These are phyloP conservation scores for Toxotes lorentzi DNA, from an alignment of 2,797 vertebrate species.

Conservation along the genomic window DNA sequence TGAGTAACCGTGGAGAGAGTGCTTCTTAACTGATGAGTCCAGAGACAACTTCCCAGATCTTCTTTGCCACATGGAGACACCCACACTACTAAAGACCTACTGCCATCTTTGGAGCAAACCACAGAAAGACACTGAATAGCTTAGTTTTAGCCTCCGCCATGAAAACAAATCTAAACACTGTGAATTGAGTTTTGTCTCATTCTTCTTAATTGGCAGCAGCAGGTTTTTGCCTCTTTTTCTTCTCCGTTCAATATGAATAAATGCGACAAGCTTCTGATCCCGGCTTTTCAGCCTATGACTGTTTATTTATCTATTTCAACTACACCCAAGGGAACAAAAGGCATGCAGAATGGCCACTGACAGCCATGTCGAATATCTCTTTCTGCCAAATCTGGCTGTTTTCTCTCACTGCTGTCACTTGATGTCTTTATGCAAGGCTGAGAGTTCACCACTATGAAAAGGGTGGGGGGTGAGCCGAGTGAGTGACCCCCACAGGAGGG, in stretches of 20 bases:
- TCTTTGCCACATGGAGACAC: slow-evolving; percentile 66
- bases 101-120: slow-evolving; percentile 71
- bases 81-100: slow-evolving; percentile 71
- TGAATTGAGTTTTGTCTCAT: slow-evolving; percentile 80
- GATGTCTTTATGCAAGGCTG: slow-evolving; percentile 98
- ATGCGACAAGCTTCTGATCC: slow-evolving; percentile 85
- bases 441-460: slow-evolving; percentile 92
- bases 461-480: slow-evolving; percentile 80
- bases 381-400: slow-evolving; percentile 92
- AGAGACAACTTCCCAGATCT: slow-evolving; percentile 77
- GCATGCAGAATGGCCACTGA: slow-evolving; percentile 89
- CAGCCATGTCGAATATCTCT: slow-evolving; percentile 99
- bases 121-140: slow-evolving; percentile 77
- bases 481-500: slow-evolving; percentile 94
- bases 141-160: slow-evolving; percentile 72
- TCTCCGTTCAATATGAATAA: slow-evolving; percentile 81
- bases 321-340: slow-evolving; percentile 88
- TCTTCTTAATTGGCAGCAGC: slow-evolving; percentile 82
- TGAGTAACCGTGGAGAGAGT: slow-evolving; percentile 74
- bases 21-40: slow-evolving; percentile 75
- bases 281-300: slow-evolving; percentile 83
- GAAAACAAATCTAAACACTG: slow-evolving; percentile 81
- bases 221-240: slow-evolving; percentile 80
- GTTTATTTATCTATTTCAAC: slow-evolving; percentile 90
- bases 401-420: slow-evolving; percentile 89